These are phyloP conservation scores for Scopus umbretta DNA, from an alignment of 2,113 vertebrate species.

Conservation along the genomic window DNA sequence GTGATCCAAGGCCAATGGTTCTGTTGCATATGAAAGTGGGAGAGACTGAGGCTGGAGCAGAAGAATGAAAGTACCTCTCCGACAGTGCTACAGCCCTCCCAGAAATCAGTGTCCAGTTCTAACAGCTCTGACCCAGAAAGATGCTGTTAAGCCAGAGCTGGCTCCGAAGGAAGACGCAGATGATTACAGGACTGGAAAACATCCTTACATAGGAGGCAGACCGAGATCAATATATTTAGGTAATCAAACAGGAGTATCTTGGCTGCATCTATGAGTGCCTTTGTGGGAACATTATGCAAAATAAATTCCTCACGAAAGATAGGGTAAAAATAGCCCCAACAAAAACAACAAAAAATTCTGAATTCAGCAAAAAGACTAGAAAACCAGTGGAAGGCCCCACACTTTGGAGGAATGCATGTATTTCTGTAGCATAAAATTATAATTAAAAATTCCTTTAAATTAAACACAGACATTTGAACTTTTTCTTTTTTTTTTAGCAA, in stretches of 20 bases:
- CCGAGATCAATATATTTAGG: background rate
- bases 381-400: background rate
- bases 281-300: background rate
- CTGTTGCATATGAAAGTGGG: background rate
- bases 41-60: background rate
- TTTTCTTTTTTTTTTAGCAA: background rate
- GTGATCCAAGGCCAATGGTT: background rate
- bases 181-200: background rate
- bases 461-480: background rate
- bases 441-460: background rate
- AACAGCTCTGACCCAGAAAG: background rate
- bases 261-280: background rate
- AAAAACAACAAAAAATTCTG: background rate
- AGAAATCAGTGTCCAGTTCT: background rate
- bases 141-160: background rate
- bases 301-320: background rate
- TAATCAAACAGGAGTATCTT: background rate
- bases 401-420: background rate
- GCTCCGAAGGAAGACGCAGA: background rate
- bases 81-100: background rate
- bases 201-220: background rate
- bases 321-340: background rate
- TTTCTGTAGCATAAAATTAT: background rate
- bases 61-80: background rate
- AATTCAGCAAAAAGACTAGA: background rate